Percentiles rank a stretch among this genome's conserved stretches.
These are phyloP conservation scores for Anguilla pacifica DNA, from an alignment of 2,797 vertebrate genomes.

Conservation along the genomic window DNA sequence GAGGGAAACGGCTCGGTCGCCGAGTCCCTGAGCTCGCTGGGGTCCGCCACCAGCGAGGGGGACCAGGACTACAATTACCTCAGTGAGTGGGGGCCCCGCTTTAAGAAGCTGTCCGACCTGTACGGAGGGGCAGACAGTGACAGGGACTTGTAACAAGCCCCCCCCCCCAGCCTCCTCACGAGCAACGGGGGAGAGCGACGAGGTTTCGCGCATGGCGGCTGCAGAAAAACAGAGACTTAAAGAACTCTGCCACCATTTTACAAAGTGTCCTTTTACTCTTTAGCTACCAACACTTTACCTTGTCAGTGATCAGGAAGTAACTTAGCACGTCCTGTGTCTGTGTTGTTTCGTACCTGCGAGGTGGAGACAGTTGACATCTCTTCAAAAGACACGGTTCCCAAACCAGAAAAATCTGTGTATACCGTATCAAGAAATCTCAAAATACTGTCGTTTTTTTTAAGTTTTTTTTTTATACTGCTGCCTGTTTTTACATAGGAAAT, in stretches of 20 bases:
- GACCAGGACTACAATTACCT: constrained; percentile 95
- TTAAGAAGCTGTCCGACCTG: constrained; percentile 92
- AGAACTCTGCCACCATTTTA: constrained; percentile 4
- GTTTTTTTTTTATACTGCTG: neutral
- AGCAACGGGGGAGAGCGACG: neutral
- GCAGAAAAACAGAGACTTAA: neutral
- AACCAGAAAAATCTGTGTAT: neutral
- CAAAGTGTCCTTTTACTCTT: constrained; percentile 22
- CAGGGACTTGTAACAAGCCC: constrained; percentile 79
- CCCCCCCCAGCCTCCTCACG: neutral
- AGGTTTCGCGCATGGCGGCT: neutral
- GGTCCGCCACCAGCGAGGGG: constrained; percentile 81
- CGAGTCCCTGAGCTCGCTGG: constrained; percentile 89
- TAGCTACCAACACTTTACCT: neutral
- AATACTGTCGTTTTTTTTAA: neutral
- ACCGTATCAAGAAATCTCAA: neutral
- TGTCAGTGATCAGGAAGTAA: constrained; percentile 2
- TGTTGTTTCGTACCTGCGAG: neutral
- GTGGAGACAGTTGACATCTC: neutral
- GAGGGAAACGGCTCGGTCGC: constrained; percentile 91
- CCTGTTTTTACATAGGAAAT: neutral
- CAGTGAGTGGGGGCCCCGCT: constrained; percentile 93
- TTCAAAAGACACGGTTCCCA: neutral
- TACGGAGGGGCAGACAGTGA: constrained; percentile 86
- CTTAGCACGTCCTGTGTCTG: constrained; percentile 9